Percentiles rank a stretch among this genome's conserved stretches.
Evolutionary conservation across 2,113 vertebrate genomes (phyloP).

Genomic region (Bos taurus): ARS-UCD2.0 NC_037339.1:77848001-77848500

Average conservation of each 20-base stretch:
- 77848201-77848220: not conserved
- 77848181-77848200: too few relatives aligned
- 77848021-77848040: not conserved
- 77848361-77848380: not conserved
- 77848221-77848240: not conserved
- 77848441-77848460: not conserved
- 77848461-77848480: not conserved
- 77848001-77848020: not conserved
- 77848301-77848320: too few relatives aligned
- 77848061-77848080: not conserved
- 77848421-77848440: not conserved
- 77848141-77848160: not conserved
- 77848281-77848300: not conserved
- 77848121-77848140: not conserved
- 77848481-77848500: not conserved
- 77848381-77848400: fast-evolving
- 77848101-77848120: not conserved
- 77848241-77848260: too few relatives aligned
- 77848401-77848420: not conserved
- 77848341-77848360: not conserved
- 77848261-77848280: fast-evolving
- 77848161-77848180: fast-evolving
- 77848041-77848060: not conserved
- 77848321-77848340: not conserved
- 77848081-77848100: not conserved